A percentile compares a stretch with the other conserved stretches of the same genome.
Evolutionary conservation across 2,113 vertebrate genomes (phyloP).

Genomic region (Nothobranchius furzeri): DNA sequence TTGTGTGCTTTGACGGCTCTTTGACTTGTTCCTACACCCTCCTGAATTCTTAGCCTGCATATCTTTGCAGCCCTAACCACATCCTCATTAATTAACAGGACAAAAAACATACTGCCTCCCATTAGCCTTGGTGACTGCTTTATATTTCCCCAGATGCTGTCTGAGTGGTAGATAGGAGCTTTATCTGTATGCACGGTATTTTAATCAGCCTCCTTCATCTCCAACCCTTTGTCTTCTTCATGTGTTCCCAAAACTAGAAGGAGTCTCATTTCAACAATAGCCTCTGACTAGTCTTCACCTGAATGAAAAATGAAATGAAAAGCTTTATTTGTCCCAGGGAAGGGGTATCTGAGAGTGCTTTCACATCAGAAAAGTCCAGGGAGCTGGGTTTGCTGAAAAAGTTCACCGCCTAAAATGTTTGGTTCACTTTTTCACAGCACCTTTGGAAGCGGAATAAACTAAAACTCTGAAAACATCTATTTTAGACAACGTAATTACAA

Average conservation of each 20-base stretch:
- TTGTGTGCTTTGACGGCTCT: slow-evolving; percentile 9
- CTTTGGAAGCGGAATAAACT: too few species aligned
- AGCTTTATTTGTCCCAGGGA: too few species aligned
- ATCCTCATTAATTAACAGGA: slow-evolving; percentile 71
- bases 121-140: slow-evolving; percentile 60
- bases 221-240: slow-evolving; percentile 17
- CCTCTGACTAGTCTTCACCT: slow-evolving; percentile 40
- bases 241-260: slow-evolving; percentile 62
- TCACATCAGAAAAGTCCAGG: too few species aligned
- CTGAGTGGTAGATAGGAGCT: slow-evolving; percentile 50
- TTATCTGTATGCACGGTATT: slow-evolving; percentile 38
- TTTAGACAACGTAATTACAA: too few species aligned
- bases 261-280: slow-evolving; percentile 29
- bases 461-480: too few species aligned
- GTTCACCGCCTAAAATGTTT: too few species aligned
- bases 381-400: too few species aligned
- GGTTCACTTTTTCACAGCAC: too few species aligned
- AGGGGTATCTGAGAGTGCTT: too few species aligned
- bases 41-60: slow-evolving; percentile 41
- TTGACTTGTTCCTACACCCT: slow-evolving; percentile 43
- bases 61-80: slow-evolving; percentile 58
- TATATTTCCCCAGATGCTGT: slow-evolving; percentile 65
- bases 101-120: slow-evolving; percentile 68
- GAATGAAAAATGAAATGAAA: too few species aligned
- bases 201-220: slow-evolving; percentile 64